phyloP scores from a whole-genome alignment of 2,113 vertebrate genomes.

The Pangasianodon gigas region DNA sequence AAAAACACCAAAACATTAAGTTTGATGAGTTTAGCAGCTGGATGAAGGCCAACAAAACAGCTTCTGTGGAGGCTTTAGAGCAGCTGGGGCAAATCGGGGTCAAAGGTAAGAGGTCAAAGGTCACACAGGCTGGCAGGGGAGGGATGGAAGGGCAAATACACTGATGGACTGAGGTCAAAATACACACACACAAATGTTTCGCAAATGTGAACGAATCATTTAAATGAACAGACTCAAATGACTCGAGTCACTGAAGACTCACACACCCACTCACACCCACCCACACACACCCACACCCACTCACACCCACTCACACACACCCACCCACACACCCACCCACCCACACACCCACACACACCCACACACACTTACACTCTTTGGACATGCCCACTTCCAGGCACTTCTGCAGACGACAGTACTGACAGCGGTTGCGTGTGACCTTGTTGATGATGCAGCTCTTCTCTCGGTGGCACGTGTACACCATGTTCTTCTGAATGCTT shows the following conservation, averaged over 20 bases:
- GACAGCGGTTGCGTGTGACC: constrained; percentile 93
- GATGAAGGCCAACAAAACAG: not conserved
- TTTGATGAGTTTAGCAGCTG: constrained; percentile 8
- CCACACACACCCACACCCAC: too few species aligned
- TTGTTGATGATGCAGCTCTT: constrained; percentile 96
- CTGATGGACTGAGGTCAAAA: not conserved
- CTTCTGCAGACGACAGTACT: constrained; percentile 95
- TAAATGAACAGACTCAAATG: too few species aligned
- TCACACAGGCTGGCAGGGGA: constrained; percentile 12
- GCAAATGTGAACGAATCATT: too few species aligned
- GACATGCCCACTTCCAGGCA: constrained; percentile 97
- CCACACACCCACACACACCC: too few species aligned
- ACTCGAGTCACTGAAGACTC: too few species aligned
- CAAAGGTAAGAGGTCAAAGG: constrained; percentile 9
- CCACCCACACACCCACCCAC: too few species aligned
- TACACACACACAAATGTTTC: not conserved
- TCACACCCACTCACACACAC: too few species aligned
- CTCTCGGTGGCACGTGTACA: constrained; percentile 91
- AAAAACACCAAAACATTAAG: too few species aligned
- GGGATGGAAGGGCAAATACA: not conserved
- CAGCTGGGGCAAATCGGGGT: not conserved
- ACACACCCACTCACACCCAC: not conserved
- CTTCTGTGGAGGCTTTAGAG: not conserved
- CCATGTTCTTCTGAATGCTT: constrained; percentile 98
- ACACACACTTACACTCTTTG: constrained; percentile 87